Percentiles rank a stretch among this genome's conserved stretches.
Conservation (phyloP, 1,140 invertebrate species). For the Epicauta chinensis region DNA sequence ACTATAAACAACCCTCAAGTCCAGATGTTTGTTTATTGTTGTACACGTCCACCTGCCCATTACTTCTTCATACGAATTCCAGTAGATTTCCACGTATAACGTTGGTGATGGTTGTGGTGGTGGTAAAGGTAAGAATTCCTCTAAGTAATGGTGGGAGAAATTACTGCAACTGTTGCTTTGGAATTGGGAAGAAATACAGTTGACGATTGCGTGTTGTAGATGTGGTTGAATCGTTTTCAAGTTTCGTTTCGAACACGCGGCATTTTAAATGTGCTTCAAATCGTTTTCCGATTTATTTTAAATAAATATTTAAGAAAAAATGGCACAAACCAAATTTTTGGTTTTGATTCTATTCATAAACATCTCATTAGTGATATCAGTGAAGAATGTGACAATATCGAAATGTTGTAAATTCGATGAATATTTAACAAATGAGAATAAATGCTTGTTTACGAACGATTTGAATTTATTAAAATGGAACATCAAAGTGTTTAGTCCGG, state of each 20-base stretch:
- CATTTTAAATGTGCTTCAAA: not conserved
- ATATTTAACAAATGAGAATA: conserved; percentile 17
- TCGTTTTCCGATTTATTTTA: not conserved
- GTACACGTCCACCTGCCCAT: too few species aligned
- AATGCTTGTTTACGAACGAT: conserved; percentile 6
- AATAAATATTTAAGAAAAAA: too few species aligned
- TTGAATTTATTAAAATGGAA: too few species aligned
- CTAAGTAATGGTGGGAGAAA: too few species aligned
- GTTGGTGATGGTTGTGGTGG: too few species aligned
- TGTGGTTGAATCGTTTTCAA: not conserved
- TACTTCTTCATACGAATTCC: too few species aligned
- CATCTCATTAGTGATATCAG: not conserved
- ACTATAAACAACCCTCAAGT: too few species aligned
- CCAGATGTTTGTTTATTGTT: too few species aligned
- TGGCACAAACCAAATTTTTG: too few species aligned
- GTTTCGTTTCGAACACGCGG: not conserved
- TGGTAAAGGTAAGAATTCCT: too few species aligned
- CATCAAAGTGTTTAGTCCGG: not conserved
- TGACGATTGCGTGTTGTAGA: not conserved
- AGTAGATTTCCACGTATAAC: too few species aligned
- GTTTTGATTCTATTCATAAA: not conserved
- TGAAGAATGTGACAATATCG: conserved; percentile 18
- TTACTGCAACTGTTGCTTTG: conserved; percentile 13
- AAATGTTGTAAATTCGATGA: conserved; percentile 29
- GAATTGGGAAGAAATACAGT: conserved; percentile 8